Evolutionary conservation across 2,113 vertebrate genomes (phyloP), one percentile per base, ranked within the genome.

Genomic region (Elaphurus davidianus): DNA sequence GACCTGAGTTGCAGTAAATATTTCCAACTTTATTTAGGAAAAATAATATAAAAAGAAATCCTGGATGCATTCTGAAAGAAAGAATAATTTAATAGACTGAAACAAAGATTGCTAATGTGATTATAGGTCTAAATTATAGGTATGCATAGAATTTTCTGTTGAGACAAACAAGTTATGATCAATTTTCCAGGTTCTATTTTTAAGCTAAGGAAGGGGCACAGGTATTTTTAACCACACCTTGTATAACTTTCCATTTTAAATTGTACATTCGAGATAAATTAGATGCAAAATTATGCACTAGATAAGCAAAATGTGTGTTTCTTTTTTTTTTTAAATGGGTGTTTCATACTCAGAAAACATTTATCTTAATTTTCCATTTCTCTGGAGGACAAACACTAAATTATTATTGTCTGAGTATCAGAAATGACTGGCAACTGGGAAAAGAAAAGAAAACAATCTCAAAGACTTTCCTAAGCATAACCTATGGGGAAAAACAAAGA

Each of bases 101-200:
- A 87, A 85, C 3, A 45, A 85, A 74, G 9, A 93, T 5, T 87
- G 15, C 55, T 54, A 50, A 78, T 57, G 11, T 86, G 67, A 40
- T 60, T 71, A 71, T 36, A 36, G 64, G 64, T 71, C 17, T 71
- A 71, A 36, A 52, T 5, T 13, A 83, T 88, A 57, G 1, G 50
- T 62, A 52, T 27, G 7, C 7, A 13, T 81, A 74, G 28, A 95
- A 30, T 47, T 91, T 95, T 92, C 50, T 33, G 64, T 43, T 36
- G n/a, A 67, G 6, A 74, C 15, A 62, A 92, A 95, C 30, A 96
- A 94, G 40, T 54, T 84, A 52, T 59, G 57, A 93, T 12, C 91
- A 50, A 79, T 91, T 96, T 96, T 93, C 40, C 16, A 16, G 30
- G 54, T 87, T 96, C 59, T 95, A 83, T 91, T 60, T 5, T 67